Percentiles rank a stretch among this genome's conserved stretches.
These are phyloP conservation scores for Danaus melanippus DNA, from an alignment of 1,140 invertebrate genomes.

Conservation along the genomic window DNA sequence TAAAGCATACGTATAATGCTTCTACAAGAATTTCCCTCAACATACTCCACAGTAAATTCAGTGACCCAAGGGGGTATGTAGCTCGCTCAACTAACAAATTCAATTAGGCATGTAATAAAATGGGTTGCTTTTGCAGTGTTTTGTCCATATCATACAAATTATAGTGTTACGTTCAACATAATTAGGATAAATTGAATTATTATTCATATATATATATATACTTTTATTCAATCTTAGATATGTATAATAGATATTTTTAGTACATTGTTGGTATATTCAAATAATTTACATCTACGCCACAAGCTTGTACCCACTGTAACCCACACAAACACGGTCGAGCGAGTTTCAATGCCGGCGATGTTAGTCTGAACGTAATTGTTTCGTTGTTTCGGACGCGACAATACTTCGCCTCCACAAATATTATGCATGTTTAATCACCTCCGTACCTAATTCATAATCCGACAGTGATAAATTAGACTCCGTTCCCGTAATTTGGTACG, in stretches of 20 bases:
- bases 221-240: too few relatives aligned
- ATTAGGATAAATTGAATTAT: background rate
- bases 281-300: too few relatives aligned
- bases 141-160: constrained; percentile 5
- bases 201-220: background rate
- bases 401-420: constrained; percentile 52
- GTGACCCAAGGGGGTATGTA: constrained; percentile 15
- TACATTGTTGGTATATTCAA: too few relatives aligned
- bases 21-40: too few relatives aligned
- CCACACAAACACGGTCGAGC: constrained; percentile 27
- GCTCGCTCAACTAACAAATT: constrained; percentile 27
- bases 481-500: constrained; percentile 64
- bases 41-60: too few relatives aligned
- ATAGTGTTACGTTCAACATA: too few relatives aligned
- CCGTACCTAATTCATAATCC: constrained; percentile 68
- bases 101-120: constrained; percentile 33
- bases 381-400: constrained; percentile 30
- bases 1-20: too few relatives aligned
- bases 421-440: constrained; percentile 68
- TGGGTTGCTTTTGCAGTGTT: constrained; percentile 25
- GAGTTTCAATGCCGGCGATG: constrained; percentile 44
- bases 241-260: too few relatives aligned
- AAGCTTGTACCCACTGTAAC: background rate
- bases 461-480: constrained; percentile 68
- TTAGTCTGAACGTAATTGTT: constrained; percentile 57